Conservation (phyloP, 1,140 invertebrate genomes). For the Tetramorium alpestre region DNA sequence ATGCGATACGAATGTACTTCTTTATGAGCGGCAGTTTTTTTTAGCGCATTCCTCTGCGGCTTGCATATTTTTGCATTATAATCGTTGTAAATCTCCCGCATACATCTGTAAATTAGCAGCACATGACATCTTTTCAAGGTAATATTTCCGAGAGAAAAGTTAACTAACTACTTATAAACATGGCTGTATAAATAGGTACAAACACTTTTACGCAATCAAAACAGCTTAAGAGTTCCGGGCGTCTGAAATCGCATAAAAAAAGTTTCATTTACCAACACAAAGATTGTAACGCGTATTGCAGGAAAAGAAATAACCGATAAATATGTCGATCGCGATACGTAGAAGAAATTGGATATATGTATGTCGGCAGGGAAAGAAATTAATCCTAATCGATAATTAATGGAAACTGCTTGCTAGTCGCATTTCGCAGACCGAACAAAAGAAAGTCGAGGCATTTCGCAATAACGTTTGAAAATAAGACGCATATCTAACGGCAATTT, state of each 20-base stretch:
- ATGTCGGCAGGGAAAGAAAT: not conserved
- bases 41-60: not conserved
- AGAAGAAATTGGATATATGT: not conserved
- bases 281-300: not conserved
- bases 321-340: not conserved
- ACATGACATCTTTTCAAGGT: slow-evolving; percentile 29
- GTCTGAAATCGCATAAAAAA: not conserved
- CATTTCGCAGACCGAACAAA: not conserved
- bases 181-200: not conserved
- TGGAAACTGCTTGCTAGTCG: not conserved
- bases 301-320: not conserved
- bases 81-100: slow-evolving; percentile 20
- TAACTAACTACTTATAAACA: not conserved
- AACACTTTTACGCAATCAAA: not conserved
- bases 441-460: slow-evolving; percentile 4
- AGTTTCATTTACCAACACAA: not conserved
- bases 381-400: slow-evolving; percentile 12
- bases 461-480: slow-evolving; percentile 34
- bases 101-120: not conserved
- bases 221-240: not conserved
- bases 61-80: slow-evolving; percentile 33
- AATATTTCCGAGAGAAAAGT: slow-evolving; percentile 43
- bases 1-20: slow-evolving; percentile 18
- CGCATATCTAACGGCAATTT: slow-evolving; percentile 37
- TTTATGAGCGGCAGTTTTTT: slow-evolving; percentile 9